A percentile compares a stretch with the other conserved stretches of the same genome.
phyloP scores from a whole-genome alignment of 1,140 invertebrate species.

The Paraescarpia echinospica region DNA sequence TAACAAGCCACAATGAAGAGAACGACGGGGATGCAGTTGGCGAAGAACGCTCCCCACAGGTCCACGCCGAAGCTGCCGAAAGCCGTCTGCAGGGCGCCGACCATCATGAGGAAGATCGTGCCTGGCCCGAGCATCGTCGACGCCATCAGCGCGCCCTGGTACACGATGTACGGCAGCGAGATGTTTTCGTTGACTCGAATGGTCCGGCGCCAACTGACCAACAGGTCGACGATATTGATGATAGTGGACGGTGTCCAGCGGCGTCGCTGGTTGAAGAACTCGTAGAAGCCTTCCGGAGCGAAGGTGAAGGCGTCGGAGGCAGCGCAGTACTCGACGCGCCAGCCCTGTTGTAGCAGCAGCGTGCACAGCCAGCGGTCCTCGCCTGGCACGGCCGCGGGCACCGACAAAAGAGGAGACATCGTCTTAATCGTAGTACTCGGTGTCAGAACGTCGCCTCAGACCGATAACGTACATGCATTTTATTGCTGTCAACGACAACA shows the following conservation, averaged over 20 bases:
- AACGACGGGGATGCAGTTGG: slow-evolving; percentile 62
- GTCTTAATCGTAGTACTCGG: too few relatives aligned
- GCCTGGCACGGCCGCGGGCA: slow-evolving; percentile 50
- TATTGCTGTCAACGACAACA: too few relatives aligned
- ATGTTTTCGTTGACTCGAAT: slow-evolving; percentile 67
- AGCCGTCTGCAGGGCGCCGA: slow-evolving; percentile 63
- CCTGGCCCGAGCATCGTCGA: slow-evolving; percentile 67
- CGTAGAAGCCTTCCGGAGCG: slow-evolving; percentile 65
- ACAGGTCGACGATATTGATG: slow-evolving; percentile 69
- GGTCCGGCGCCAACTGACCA: slow-evolving; percentile 63
- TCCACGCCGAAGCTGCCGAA: slow-evolving; percentile 78
- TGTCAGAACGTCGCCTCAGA: too few relatives aligned
- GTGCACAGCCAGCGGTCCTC: slow-evolving; percentile 72
- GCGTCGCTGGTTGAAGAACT: slow-evolving; percentile 63
- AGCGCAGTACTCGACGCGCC: slow-evolving; percentile 69
- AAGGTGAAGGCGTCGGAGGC: slow-evolving; percentile 70
- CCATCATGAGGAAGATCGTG: slow-evolving; percentile 69
- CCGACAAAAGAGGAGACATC: not conserved
- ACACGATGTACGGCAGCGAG: slow-evolving; percentile 64
- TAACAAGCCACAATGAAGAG: slow-evolving; percentile 62
- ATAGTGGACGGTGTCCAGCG: slow-evolving; percentile 71
- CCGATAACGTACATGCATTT: too few relatives aligned
- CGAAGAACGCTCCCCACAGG: slow-evolving; percentile 59
- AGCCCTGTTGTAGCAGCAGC: slow-evolving; percentile 67
- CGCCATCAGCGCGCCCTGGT: slow-evolving; percentile 61